Percentiles rank a stretch among this genome's conserved stretches.
phyloP scores from a whole-genome alignment of 2,797 vertebrate genomes.

The Xerus rutilus region DNA sequence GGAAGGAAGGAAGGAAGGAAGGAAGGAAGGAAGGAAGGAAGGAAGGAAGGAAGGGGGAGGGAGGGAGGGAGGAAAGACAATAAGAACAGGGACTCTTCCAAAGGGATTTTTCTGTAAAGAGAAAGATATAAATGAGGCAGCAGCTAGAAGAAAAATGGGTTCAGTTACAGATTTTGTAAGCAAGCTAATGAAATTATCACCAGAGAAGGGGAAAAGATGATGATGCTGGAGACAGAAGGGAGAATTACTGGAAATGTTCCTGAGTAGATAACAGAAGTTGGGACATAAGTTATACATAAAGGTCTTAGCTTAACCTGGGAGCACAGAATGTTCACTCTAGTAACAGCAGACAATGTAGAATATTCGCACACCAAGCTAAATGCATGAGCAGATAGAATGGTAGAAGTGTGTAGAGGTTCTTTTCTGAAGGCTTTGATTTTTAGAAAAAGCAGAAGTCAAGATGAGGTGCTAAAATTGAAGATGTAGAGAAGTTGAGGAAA shows the following conservation, averaged over 20 bases:
- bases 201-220: background rate
- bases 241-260: background rate
- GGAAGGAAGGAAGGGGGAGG: background rate
- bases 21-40: no score
- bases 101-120: background rate
- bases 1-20: background rate
- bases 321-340: background rate
- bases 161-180: background rate
- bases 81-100: background rate
- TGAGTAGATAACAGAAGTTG: background rate
- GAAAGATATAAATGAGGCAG: background rate
- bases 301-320: background rate
- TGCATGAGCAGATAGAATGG: background rate
- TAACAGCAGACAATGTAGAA: background rate
- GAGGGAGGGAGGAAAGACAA: background rate
- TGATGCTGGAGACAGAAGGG: background rate
- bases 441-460: background rate
- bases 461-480: background rate
- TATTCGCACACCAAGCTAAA: background rate
- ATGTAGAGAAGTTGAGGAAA: slow-evolving; percentile 23
- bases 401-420: background rate
- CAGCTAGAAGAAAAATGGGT: background rate
- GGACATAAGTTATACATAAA: background rate
- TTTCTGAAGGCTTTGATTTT: background rate
- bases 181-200: background rate